Percentiles rank a stretch among this genome's conserved stretches.
These are phyloP conservation scores for Euspilapteryx auroguttella DNA, from an alignment of 2,888 invertebrate species.

Conservation along the genomic window DNA sequence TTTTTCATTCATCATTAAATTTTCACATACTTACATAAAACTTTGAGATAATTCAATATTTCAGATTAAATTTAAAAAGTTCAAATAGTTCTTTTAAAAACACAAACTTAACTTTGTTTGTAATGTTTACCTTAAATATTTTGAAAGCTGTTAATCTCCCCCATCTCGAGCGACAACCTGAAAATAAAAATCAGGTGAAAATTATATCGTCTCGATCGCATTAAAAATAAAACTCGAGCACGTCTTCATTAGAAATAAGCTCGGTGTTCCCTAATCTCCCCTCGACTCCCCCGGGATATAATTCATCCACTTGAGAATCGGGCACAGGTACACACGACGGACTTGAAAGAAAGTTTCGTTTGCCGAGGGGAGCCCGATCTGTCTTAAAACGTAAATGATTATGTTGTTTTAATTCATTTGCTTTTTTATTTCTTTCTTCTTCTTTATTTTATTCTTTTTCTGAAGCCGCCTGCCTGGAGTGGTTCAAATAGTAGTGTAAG, in stretches of 20 bases:
- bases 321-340: slow-evolving; percentile 51
- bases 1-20: not conserved
- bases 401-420: slow-evolving; percentile 60
- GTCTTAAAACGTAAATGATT: slow-evolving; percentile 55
- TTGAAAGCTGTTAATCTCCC: slow-evolving; percentile 8
- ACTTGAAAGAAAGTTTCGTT: slow-evolving; percentile 57
- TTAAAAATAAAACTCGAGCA: slow-evolving; percentile 43
- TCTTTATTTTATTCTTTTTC: slow-evolving; percentile 35
- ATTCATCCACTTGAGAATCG: slow-evolving; percentile 57
- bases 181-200: slow-evolving; percentile 28
- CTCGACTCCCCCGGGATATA: slow-evolving; percentile 48
- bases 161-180: slow-evolving; percentile 6
- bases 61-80: slow-evolving; percentile 4
- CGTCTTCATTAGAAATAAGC: slow-evolving; percentile 49
- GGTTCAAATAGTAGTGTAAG: slow-evolving; percentile 28
- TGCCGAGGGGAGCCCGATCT: slow-evolving; percentile 42
- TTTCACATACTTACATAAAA: not conserved
- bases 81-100: slow-evolving; percentile 9
- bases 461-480: slow-evolving; percentile 53
- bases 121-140: no score
- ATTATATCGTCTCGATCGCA: slow-evolving; percentile 30
- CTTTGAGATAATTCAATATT: slow-evolving; percentile 4
- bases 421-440: slow-evolving; percentile 43
- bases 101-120: no score
- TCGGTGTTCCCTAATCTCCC: slow-evolving; percentile 30